These are phyloP conservation scores for Paradisaea rubra DNA, from an alignment of 2,113 vertebrate species.

Conservation along the genomic window DNA sequence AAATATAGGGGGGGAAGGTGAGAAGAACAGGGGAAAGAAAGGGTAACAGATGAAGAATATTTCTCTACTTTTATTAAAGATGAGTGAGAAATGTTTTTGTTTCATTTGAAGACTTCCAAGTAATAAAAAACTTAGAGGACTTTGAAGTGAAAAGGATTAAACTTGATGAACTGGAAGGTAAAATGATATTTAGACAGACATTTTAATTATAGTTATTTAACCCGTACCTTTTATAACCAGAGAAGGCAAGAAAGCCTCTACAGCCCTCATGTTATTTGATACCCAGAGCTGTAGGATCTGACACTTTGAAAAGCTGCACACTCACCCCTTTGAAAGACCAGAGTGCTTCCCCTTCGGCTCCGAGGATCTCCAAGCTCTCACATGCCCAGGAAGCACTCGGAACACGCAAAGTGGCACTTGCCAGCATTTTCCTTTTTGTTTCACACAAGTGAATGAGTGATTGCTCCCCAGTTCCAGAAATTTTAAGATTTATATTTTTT, in stretches of 20 bases:
- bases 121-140: not conserved
- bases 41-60: not conserved
- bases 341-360: not conserved
- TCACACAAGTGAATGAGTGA: not conserved
- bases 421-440: not conserved
- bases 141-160: not conserved
- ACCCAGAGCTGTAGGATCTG: not conserved
- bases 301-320: not conserved
- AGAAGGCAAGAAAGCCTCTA: not conserved
- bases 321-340: not conserved
- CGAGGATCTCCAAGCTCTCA: not conserved
- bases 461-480: not conserved
- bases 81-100: not conserved
- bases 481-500: not conserved
- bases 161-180: not conserved
- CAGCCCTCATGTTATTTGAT: not conserved
- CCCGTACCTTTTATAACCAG: not conserved
- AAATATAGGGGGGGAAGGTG: not conserved
- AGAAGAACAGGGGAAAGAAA: not conserved
- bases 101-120: not conserved
- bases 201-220: not conserved
- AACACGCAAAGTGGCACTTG: not conserved
- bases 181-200: not conserved
- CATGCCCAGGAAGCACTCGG: accelerated
- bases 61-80: not conserved